phyloP scores from a whole-genome alignment of 1,140 invertebrate genomes.

The Aphelenchoides avenae region DNA sequence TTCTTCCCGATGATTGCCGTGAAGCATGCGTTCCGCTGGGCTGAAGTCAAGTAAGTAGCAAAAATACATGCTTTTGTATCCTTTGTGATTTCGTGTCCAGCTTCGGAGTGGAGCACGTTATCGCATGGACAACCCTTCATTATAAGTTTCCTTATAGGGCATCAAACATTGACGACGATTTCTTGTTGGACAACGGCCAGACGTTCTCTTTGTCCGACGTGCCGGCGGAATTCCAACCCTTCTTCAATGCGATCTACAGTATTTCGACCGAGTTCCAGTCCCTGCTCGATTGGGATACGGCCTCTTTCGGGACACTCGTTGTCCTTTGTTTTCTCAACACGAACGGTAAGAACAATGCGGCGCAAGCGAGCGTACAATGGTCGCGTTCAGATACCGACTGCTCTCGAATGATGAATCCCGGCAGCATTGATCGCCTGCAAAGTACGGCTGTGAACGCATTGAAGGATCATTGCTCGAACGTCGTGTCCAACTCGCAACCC shows the following conservation, averaged over 20 bases:
- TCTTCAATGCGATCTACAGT: constrained; percentile 40
- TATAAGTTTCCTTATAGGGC: constrained; percentile 12
- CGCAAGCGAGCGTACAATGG: neutral
- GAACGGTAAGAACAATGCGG: constrained; percentile 3
- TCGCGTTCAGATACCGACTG: constrained; percentile 45
- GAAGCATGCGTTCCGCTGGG: constrained; percentile 37
- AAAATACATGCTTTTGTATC: neutral
- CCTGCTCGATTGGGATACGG: constrained; percentile 51
- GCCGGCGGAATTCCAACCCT: constrained; percentile 36
- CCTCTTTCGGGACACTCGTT: constrained; percentile 44
- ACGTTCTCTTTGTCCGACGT: constrained; percentile 23
- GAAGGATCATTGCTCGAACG: constrained; percentile 56
- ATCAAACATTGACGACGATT: constrained; percentile 19
- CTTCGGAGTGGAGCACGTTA: constrained; percentile 9
- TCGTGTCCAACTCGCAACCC: constrained; percentile 22
- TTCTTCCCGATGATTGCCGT: constrained; percentile 56
- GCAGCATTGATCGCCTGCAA: constrained; percentile 45
- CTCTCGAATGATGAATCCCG: constrained; percentile 25
- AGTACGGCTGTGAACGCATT: constrained; percentile 57
- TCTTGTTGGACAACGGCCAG: constrained; percentile 50
- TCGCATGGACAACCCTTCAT: neutral
- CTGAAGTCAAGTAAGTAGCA: constrained; percentile 21
- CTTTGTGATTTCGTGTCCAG: neutral
- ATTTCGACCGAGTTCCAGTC: constrained; percentile 30
- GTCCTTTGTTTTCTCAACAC: constrained; percentile 28